Evolutionary conservation across 1,140 invertebrate genomes (phyloP), one percentile per base, ranked within the genome.

Genomic region (Drosophila insularis): DNA sequence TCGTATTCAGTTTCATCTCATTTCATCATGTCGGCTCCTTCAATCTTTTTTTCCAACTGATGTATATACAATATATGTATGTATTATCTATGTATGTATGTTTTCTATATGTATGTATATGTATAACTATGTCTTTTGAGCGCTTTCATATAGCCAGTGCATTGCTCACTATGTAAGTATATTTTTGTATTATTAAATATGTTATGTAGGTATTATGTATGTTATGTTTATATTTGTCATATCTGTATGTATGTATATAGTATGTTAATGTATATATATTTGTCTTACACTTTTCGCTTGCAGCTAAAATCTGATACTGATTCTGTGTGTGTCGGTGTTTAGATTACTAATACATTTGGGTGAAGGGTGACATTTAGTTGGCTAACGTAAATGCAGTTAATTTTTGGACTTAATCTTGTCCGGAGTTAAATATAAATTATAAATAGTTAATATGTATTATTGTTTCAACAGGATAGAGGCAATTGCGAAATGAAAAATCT

Each of bases 261-360:
- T 37, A 37, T 37, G 11, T 37, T 11, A 13, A 53, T 53, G 43
- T 80, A 39, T 69, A 73, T 66, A 63, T 69, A 59, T 73, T 54
- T 74, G 65, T 74, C 68, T 63, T 70, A 72, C 64, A 66, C 43
- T 21, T 50, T 56, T 67, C 78, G 79, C 79, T 87, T 81, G 80
- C 75, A 87, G 81, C 81, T 87, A 86, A 87, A 76, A 71, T 86
- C 65, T 85, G 61, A 74, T 84, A 84, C 80, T 84, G 80, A 62
- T 81, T 81, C 68, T 72, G 71, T 72, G 71, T 72, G 43, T 50
- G 43, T 50, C 17, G 43, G 17, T 21, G 17, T 50, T 50, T 7
- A 43, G 4, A 14, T 43, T 50, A 50, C 43, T 50, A 50, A 50
- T 50, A 50, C 43, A 50, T 50, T 50, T 50, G 8, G 43, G 17